phyloP scores from a whole-genome alignment of 2,888 invertebrate species.

The Cheilosia pagana region DNA sequence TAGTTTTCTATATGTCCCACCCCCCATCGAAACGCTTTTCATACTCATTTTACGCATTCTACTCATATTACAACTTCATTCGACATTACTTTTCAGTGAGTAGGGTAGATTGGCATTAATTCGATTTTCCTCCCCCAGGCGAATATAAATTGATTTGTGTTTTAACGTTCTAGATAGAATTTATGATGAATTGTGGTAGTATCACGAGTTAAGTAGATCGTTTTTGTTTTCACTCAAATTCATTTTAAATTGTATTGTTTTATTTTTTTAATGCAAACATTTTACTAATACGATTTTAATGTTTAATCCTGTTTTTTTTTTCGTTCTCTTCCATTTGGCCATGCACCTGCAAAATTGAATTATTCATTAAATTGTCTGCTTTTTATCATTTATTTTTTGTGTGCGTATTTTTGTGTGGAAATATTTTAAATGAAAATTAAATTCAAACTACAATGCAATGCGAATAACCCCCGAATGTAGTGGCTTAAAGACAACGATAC shows the following conservation, averaged over 20 bases:
- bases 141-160: conserved; percentile 45
- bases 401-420: conserved; percentile 13
- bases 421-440: conserved; percentile 6
- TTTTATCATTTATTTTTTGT: conserved; percentile 10
- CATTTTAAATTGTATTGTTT: conserved; percentile 8
- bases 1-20: conserved; percentile 34
- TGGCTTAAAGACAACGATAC: conserved; percentile 92
- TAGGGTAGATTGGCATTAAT: not conserved
- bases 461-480: conserved; percentile 80
- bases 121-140: conserved; percentile 3
- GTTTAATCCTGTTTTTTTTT: conserved; percentile 22
- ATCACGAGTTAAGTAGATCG: conserved; percentile 6
- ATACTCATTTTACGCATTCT: conserved; percentile 20
- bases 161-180: conserved; percentile 29
- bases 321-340: conserved; percentile 17
- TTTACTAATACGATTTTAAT: conserved; percentile 35
- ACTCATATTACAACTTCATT: conserved; percentile 7
- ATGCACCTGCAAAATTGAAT: conserved; percentile 27
- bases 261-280: not conserved
- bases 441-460: conserved; percentile 10
- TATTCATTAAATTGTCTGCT: not conserved
- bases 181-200: conserved; percentile 19
- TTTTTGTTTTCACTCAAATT: not conserved
- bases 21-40: conserved; percentile 19
- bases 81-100: not conserved